Evolutionary conservation across 92 coral and sea anemone species (phyloP).

Genomic region (Virgularia gustaviana): DNA sequence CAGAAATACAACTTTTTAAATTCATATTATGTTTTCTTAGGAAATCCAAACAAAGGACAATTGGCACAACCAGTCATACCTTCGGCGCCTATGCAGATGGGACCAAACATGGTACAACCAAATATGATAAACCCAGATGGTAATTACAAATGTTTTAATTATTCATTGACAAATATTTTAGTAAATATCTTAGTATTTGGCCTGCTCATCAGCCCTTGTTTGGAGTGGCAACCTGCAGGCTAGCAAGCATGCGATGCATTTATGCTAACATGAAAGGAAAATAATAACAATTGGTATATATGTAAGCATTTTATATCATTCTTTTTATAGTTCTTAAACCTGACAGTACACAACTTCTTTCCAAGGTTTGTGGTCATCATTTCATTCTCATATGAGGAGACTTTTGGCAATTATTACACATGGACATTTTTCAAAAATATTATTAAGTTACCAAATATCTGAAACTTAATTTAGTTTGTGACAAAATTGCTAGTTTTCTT

Average conservation of each 20-base stretch:
- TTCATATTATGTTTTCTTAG: no score
- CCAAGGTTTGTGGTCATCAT: constrained; percentile 19
- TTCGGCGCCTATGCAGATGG: not conserved
- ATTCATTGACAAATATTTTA: no score
- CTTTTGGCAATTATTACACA: not conserved
- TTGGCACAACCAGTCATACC: not conserved
- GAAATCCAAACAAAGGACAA: constrained; percentile 13
- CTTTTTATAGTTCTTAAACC: not conserved
- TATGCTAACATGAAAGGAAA: no score
- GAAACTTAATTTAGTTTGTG: not conserved
- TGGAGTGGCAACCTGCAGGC: no score
- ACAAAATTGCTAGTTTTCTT: not conserved
- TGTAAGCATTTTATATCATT: not conserved
- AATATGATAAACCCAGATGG: not conserved
- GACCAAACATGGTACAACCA: not conserved
- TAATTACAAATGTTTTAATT: no score
- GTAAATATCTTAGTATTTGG: no score
- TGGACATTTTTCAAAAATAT: not conserved
- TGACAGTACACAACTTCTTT: constrained; percentile 1
- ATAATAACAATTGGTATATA: not conserved
- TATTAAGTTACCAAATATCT: not conserved
- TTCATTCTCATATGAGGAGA: no score
- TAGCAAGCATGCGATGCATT: no score
- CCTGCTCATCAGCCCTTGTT: no score
- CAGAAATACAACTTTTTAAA: no score